Evolutionary conservation across 2,888 invertebrate species (phyloP).

Genomic region (Corbicula japonica): DNA sequence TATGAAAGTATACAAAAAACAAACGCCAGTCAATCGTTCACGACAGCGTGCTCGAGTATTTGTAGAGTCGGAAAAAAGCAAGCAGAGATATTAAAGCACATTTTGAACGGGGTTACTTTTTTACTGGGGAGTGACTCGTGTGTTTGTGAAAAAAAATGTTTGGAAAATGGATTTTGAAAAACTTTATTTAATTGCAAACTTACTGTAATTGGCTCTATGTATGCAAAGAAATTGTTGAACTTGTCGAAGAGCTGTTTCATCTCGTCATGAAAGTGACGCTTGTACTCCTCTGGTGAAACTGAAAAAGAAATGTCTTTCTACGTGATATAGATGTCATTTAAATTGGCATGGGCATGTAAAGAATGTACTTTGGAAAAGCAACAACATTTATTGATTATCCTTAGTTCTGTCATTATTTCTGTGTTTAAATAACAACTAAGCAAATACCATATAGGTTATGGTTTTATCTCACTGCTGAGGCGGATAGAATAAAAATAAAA

Average conservation of each 20-base stretch:
- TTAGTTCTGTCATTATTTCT: too few relatives aligned
- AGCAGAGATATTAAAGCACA: background rate
- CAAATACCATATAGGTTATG: too few relatives aligned
- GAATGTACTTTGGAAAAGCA: too few relatives aligned
- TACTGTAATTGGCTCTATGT: constrained; percentile 76
- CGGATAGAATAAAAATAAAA: too few relatives aligned
- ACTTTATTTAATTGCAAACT: constrained; percentile 43
- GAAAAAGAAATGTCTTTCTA: too few relatives aligned
- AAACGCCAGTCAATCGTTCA: background rate
- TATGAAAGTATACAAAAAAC: background rate
- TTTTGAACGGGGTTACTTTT: background rate
- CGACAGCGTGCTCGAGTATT: background rate
- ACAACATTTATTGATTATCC: too few relatives aligned
- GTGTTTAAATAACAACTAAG: too few relatives aligned
- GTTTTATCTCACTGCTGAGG: too few relatives aligned
- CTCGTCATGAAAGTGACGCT: constrained; percentile 1
- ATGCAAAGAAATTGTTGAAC: constrained; percentile 60
- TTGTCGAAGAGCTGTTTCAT: constrained; percentile 51
- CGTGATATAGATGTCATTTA: too few relatives aligned
- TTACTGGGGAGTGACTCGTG: background rate
- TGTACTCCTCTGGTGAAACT: constrained; percentile 5
- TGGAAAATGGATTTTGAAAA: background rate
- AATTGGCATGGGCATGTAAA: too few relatives aligned
- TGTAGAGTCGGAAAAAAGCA: background rate
- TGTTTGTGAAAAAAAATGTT: background rate